Evolutionary conservation across 2,113 vertebrate genomes (phyloP).

Genomic region (Epinephelus fuscoguttatus): DNA sequence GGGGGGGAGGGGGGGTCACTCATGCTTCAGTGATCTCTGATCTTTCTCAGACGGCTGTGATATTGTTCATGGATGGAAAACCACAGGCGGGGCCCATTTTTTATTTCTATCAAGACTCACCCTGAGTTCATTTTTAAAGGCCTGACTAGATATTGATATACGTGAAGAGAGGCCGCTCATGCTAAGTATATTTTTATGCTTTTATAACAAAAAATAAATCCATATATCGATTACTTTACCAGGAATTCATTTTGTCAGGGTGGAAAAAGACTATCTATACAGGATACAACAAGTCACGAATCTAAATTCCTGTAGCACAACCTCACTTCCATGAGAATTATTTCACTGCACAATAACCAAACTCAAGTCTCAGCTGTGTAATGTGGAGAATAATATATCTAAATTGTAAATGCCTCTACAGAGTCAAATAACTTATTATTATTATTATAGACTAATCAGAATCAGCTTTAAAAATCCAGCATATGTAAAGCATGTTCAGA

Average conservation of each 20-base stretch:
- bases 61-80: conserved; percentile 14
- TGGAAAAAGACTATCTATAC: not conserved
- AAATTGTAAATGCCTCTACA: not conserved
- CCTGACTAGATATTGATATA: not conserved
- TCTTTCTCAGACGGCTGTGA: conserved; percentile 21
- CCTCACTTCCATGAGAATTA: not conserved
- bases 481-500: not conserved
- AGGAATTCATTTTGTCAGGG: not conserved
- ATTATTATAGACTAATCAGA: not conserved
- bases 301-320: not conserved
- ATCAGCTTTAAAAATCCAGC: not conserved
- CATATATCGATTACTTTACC: not conserved
- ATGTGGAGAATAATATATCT: not conserved
- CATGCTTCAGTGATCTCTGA: conserved; percentile 32
- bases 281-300: not conserved
- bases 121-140: conserved; percentile 5
- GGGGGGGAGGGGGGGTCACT: not conserved
- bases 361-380: not conserved
- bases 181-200: not conserved
- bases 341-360: not conserved
- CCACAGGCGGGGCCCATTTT: not conserved
- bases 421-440: not conserved
- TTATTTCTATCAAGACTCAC: not conserved
- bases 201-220: conserved; percentile 1
- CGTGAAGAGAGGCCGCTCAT: not conserved